Evolutionary conservation across 2,797 vertebrate species (phyloP).

Genomic region (Parotocinclus haroldoi): DNA sequence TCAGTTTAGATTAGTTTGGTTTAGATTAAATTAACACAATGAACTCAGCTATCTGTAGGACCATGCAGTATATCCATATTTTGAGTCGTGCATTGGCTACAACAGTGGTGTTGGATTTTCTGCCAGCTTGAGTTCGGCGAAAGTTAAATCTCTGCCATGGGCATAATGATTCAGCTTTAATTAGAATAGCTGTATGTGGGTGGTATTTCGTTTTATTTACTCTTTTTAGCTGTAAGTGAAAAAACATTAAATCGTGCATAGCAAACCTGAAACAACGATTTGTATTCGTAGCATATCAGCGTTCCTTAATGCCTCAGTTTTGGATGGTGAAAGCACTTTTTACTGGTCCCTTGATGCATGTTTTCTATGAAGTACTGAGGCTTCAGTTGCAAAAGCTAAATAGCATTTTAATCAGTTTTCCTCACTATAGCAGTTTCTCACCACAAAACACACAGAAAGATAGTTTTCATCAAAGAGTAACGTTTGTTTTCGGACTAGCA

Average conservation of each 20-base stretch:
- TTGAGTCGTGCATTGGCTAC: too few species aligned
- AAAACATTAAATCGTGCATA: conserved; percentile 3
- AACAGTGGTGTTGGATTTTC: not conserved
- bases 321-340: not conserved
- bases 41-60: not conserved
- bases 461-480: too few species aligned
- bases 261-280: not conserved
- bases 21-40: conserved; percentile 15
- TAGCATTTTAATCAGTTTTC: not conserved
- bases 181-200: conserved; percentile 37
- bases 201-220: conserved; percentile 24
- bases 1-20: conserved; percentile 12
- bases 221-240: conserved; percentile 2
- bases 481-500: too few species aligned
- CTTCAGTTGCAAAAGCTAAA: conserved; percentile 2
- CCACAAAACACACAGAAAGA: too few species aligned
- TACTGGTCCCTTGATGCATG: not conserved
- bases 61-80: too few species aligned
- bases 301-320: conserved; percentile 17
- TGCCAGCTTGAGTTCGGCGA: conserved; percentile 17
- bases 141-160: conserved; percentile 21
- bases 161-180: conserved; percentile 42
- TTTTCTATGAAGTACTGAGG: not conserved
- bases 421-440: not conserved
- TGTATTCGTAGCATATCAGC: not conserved